Conservation (phyloP, 1,140 invertebrate genomes). For the Rhagoletis zephyria region DNA sequence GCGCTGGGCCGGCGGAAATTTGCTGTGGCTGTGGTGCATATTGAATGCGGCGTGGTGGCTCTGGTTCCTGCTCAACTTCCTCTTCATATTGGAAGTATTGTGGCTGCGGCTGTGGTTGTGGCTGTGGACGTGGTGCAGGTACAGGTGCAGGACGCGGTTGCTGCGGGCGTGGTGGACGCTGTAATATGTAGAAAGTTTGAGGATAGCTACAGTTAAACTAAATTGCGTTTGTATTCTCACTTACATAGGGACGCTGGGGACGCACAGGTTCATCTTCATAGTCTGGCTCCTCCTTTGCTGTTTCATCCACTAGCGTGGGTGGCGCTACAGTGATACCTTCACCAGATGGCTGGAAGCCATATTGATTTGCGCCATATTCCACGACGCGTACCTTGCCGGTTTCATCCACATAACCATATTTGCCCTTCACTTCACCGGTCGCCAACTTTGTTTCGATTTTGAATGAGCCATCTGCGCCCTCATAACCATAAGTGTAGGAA, state of each 20-base stretch:
- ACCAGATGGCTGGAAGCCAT: slow-evolving; percentile 88
- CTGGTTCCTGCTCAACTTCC: slow-evolving; percentile 63
- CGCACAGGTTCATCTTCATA: slow-evolving; percentile 74
- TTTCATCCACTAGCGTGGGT: slow-evolving; percentile 84
- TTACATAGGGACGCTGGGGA: slow-evolving; percentile 71
- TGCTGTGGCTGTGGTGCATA: slow-evolving; percentile 63
- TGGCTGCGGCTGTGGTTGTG: slow-evolving; percentile 70
- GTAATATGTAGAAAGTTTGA: not conserved
- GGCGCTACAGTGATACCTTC: slow-evolving; percentile 88
- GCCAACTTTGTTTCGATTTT: slow-evolving; percentile 88
- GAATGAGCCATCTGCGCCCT: slow-evolving; percentile 87
- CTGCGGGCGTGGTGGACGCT: slow-evolving; percentile 66
- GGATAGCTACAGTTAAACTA: too few species aligned
- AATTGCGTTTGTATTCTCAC: not conserved
- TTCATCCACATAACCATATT: slow-evolving; percentile 90
- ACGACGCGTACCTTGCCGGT: slow-evolving; percentile 84
- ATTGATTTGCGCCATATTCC: slow-evolving; percentile 90
- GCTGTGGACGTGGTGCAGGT: slow-evolving; percentile 64
- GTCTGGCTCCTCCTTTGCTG: slow-evolving; percentile 75
- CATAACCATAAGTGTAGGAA: slow-evolving; percentile 89
- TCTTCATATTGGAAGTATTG: slow-evolving; percentile 72
- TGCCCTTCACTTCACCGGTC: slow-evolving; percentile 86
- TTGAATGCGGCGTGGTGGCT: slow-evolving; percentile 68
- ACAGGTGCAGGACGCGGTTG: slow-evolving; percentile 60
- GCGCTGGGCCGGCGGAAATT: slow-evolving; percentile 63